Percentiles rank a stretch among this genome's conserved stretches.
These are phyloP conservation scores for Arizona elegans DNA, from an alignment of 2,113 vertebrate genomes.

Conservation along the genomic window DNA sequence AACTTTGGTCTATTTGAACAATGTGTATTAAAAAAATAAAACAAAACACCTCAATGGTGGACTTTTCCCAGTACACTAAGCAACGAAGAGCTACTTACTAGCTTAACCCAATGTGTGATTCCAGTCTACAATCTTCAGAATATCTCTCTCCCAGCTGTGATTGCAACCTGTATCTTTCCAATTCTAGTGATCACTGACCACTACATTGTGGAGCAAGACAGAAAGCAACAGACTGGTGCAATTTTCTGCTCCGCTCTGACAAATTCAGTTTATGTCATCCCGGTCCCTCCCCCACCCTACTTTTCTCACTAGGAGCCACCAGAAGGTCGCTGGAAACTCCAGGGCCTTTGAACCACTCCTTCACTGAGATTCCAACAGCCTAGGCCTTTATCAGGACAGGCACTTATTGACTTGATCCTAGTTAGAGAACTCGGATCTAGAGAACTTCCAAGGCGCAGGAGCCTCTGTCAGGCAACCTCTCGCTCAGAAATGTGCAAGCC, in stretches of 20 bases:
- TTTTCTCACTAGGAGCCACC: not conserved
- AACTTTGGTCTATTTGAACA: not conserved
- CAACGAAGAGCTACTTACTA: not conserved
- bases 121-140: not conserved
- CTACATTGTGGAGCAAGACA: not conserved
- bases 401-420: not conserved
- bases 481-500: slow-evolving; percentile 51
- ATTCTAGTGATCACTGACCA: not conserved
- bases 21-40: not conserved
- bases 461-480: not conserved
- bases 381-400: not conserved
- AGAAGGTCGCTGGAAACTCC: not conserved
- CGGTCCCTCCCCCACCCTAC: not conserved
- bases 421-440: not conserved
- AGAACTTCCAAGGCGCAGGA: not conserved
- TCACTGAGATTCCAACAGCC: not conserved
- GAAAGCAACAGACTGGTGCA: not conserved
- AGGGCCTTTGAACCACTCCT: not conserved
- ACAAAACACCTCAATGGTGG: not conserved
- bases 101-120: not conserved
- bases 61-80: not conserved
- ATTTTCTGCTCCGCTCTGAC: not conserved
- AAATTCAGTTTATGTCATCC: not conserved
- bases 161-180: not conserved
- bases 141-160: not conserved